Percentiles rank a stretch among this genome's conserved stretches.
These are phyloP conservation scores for Lineus longissimus DNA, from an alignment of 1,140 invertebrate genomes.

Conservation along the genomic window DNA sequence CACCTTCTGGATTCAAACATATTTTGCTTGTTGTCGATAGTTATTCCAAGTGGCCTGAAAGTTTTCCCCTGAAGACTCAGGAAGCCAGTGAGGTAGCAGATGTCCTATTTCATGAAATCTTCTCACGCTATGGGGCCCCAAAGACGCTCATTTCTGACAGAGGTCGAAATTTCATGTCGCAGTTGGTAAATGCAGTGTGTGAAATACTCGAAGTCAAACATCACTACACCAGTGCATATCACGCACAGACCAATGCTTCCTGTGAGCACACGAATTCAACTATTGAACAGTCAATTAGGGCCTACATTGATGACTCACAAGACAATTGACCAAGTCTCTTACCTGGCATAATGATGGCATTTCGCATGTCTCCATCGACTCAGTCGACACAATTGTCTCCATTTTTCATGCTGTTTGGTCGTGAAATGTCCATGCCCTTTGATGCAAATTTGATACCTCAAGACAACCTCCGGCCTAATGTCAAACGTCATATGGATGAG, in stretches of 20 bases:
- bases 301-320: background rate
- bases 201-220: conserved; percentile 5
- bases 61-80: background rate
- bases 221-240: background rate
- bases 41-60: background rate
- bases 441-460: background rate
- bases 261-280: background rate
- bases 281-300: background rate
- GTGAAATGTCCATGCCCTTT: background rate
- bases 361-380: background rate
- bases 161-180: background rate
- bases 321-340: background rate
- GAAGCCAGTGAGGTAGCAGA: conserved; percentile 1
- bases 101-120: conserved; percentile 2
- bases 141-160: conserved; percentile 8
- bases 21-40: conserved; percentile 6
- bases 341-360: conserved; percentile 6
- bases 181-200: background rate
- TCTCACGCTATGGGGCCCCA: conserved; percentile 10
- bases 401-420: background rate
- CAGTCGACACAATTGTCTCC: conserved; percentile 3
- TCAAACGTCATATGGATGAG: background rate
- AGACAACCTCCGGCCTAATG: background rate
- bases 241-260: background rate
- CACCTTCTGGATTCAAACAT: background rate